Evolutionary conservation across 2,113 vertebrate genomes (phyloP).

Genomic region (Nibea albiflora): DNA sequence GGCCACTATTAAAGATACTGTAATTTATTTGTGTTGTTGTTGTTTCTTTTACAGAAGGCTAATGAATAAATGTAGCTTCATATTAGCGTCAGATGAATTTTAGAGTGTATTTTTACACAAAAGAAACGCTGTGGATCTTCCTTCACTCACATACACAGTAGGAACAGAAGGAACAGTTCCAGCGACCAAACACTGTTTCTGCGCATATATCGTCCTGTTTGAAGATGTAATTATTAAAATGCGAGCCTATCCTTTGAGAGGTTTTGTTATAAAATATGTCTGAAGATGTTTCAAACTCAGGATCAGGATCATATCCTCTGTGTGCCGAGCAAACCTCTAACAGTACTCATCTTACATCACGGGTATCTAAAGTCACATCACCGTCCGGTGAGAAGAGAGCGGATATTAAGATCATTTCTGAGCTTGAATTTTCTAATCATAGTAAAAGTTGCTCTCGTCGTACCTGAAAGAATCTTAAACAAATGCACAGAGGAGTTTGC

Average conservation of each 20-base stretch:
- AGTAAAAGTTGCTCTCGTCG: not conserved
- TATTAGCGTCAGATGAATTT: not conserved
- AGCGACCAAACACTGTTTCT: not conserved
- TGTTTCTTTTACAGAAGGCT: not conserved
- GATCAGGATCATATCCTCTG: not conserved
- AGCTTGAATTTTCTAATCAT: not conserved
- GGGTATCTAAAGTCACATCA: too few relatives aligned
- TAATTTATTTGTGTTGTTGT: not conserved
- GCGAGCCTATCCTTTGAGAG: not conserved
- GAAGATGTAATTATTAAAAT: not conserved
- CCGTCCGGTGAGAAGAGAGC: not conserved
- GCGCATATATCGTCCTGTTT: not conserved
- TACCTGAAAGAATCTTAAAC: not conserved
- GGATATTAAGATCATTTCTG: not conserved
- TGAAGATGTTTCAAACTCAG: not conserved
- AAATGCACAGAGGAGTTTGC: not conserved
- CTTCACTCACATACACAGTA: not conserved
- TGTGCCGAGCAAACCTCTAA: not conserved
- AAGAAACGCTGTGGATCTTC: not conserved
- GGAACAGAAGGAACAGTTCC: not conserved
- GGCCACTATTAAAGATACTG: not conserved
- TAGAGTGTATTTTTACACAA: not conserved
- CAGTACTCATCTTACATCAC: not conserved
- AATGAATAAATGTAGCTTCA: not conserved
- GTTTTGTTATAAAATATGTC: not conserved